Percentiles rank a stretch among this genome's conserved stretches.
phyloP scores from a whole-genome alignment of 2,888 invertebrate species.

The Eudemis profundana region DNA sequence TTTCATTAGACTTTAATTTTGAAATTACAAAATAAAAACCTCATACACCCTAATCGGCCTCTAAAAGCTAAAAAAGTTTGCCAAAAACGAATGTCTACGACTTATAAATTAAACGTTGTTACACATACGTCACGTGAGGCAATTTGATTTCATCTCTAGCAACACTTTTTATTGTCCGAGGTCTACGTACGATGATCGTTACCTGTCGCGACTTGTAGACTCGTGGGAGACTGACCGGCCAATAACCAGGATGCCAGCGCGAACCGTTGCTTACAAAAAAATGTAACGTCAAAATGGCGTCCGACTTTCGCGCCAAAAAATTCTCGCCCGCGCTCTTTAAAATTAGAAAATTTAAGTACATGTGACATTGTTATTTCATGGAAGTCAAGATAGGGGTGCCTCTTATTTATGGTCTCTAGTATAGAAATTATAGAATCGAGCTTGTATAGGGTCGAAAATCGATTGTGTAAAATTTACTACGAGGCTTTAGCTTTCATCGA shows the following conservation, averaged over 20 bases:
- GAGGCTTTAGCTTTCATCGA: too few relatives aligned
- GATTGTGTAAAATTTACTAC: too few relatives aligned
- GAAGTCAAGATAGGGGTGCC: too few relatives aligned
- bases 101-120: conserved; percentile 14
- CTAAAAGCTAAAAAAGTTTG: not conserved
- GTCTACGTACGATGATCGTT: conserved; percentile 46
- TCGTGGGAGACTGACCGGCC: conserved; percentile 56
- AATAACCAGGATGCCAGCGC: conserved; percentile 46
- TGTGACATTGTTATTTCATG: too few relatives aligned
- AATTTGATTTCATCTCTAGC: conserved; percentile 33
- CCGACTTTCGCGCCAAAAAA: not conserved
- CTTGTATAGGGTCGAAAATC: too few relatives aligned
- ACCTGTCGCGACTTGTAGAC: conserved; percentile 53
- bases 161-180: conserved; percentile 40
- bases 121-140: conserved; percentile 8
- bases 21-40: not conserved
- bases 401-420: too few relatives aligned
- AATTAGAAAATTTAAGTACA: too few relatives aligned
- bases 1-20: too few relatives aligned
- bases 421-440: too few relatives aligned
- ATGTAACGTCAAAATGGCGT: not conserved
- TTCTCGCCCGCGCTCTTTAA: not conserved
- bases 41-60: too few relatives aligned
- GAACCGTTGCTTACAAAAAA: conserved; percentile 24
- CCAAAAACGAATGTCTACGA: conserved; percentile 7